Evolutionary conservation across 2,888 invertebrate genomes (phyloP).

Genomic region (Drosophila recens): DNA sequence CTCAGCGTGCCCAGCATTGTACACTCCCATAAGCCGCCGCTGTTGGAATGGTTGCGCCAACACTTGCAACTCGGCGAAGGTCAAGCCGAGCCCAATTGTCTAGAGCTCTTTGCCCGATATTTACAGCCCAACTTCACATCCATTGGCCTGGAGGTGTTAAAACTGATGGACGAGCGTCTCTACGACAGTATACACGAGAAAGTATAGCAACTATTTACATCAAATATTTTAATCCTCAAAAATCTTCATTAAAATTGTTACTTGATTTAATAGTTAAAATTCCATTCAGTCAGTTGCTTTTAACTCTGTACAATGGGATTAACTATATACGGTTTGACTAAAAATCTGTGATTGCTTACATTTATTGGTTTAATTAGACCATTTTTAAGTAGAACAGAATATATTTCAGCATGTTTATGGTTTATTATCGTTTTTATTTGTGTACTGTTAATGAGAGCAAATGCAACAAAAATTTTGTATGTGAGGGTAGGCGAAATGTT

Average conservation of each 20-base stretch:
- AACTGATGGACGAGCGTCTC: conserved; percentile 89
- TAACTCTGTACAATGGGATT: no score
- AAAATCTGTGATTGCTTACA: no score
- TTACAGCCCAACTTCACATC: conserved; percentile 94
- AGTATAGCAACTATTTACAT: no score
- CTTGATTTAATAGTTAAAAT: no score
- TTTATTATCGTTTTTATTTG: conserved; percentile 73
- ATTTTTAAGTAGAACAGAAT: no score
- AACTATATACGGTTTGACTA: no score
- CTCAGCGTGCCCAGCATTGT: conserved; percentile 95
- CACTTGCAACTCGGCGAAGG: conserved; percentile 84
- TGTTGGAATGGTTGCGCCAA: conserved; percentile 87
- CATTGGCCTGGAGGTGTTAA: conserved; percentile 94
- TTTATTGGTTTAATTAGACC: no score
- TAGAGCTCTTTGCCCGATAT: conserved; percentile 97
- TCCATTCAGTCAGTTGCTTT: no score
- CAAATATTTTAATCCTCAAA: no score
- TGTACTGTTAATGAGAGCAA: conserved; percentile 80
- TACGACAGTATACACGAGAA: conserved; percentile 52
- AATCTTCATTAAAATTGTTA: no score
- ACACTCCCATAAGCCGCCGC: conserved; percentile 98
- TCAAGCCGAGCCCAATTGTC: conserved; percentile 86
- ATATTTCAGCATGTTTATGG: conserved; percentile 3
- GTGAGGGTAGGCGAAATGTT: conserved; percentile 69
- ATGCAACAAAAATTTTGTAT: conserved; percentile 67